Conservation (phyloP, 2,113 vertebrate species). For the Vanacampus margaritifer region DNA sequence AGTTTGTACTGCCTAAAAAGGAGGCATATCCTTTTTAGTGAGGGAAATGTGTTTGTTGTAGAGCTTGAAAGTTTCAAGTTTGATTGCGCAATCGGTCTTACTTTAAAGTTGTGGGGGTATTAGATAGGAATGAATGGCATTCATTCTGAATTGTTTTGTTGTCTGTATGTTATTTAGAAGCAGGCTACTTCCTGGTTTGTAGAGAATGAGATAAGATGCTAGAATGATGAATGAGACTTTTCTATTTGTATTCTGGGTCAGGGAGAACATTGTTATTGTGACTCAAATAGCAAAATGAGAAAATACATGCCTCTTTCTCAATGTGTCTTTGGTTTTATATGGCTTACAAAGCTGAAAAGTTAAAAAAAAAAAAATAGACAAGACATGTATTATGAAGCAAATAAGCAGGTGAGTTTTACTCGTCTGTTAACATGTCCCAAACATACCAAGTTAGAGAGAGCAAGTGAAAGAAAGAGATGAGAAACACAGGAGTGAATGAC, state of each 20-base stretch:
- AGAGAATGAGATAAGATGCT: not conserved
- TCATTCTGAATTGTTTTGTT: not conserved
- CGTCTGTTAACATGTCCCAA: conserved; percentile 24
- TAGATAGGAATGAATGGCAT: not conserved
- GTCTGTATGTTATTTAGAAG: not conserved
- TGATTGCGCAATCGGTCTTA: not conserved
- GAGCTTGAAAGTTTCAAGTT: conserved; percentile 9
- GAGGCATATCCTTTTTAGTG: not conserved
- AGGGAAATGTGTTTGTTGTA: conserved; percentile 18
- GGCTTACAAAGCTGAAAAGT: not conserved
- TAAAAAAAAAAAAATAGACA: not conserved
- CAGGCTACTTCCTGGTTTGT: not conserved
- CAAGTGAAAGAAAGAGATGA: conserved; percentile 1
- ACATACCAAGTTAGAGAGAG: conserved; percentile 12
- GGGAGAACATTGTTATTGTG: too few species aligned
- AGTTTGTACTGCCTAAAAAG: conserved; percentile 33
- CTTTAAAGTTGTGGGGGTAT: not conserved
- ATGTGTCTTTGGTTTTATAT: too few species aligned
- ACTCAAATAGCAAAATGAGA: too few species aligned
- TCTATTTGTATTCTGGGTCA: too few species aligned
- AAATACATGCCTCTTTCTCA: too few species aligned
- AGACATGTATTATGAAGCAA: not conserved
- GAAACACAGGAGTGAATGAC: not conserved
- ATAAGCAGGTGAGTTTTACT: not conserved
- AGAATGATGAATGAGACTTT: not conserved